Evolutionary conservation across 1,140 invertebrate genomes (phyloP).

Genomic region (Drosophila littoralis): DNA sequence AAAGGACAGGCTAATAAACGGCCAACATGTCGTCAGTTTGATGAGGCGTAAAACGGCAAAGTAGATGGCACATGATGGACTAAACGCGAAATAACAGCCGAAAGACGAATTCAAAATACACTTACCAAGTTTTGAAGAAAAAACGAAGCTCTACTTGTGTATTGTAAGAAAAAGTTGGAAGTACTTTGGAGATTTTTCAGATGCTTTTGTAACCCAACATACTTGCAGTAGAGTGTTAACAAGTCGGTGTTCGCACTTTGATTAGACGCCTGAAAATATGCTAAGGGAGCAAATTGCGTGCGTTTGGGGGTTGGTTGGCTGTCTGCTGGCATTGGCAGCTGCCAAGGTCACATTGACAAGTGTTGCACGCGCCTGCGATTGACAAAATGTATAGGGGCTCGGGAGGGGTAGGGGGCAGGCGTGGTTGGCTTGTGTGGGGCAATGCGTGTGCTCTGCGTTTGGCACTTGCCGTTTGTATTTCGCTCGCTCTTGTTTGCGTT

Average conservation of each 20-base stretch:
- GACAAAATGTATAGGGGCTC: constrained; percentile 26
- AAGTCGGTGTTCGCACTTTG: constrained; percentile 1
- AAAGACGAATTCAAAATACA: background rate
- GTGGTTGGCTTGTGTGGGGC: background rate
- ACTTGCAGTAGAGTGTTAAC: background rate
- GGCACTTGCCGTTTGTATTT: constrained; percentile 40
- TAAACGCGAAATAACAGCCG: background rate
- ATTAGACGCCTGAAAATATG: constrained; percentile 59
- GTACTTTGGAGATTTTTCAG: too few species aligned
- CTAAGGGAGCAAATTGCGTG: constrained; percentile 64
- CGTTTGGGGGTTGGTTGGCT: constrained; percentile 10
- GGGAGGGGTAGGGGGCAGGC: background rate
- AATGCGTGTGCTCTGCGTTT: constrained; percentile 27
- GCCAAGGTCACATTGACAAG: constrained; percentile 79
- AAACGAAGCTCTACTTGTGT: background rate
- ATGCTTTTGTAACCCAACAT: too few species aligned
- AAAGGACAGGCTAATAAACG: constrained; percentile 38
- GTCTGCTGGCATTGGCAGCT: constrained; percentile 66
- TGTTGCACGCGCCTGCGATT: constrained; percentile 74
- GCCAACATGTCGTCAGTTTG: constrained; percentile 39
- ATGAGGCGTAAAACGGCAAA: constrained; percentile 53
- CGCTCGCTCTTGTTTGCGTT: constrained; percentile 24
- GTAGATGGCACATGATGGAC: constrained; percentile 1
- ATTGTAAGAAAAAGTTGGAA: too few species aligned
- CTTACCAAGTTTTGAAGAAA: background rate